phyloP scores from a whole-genome alignment of 2,888 invertebrate species.

The Criorhina ranunculi region DNA sequence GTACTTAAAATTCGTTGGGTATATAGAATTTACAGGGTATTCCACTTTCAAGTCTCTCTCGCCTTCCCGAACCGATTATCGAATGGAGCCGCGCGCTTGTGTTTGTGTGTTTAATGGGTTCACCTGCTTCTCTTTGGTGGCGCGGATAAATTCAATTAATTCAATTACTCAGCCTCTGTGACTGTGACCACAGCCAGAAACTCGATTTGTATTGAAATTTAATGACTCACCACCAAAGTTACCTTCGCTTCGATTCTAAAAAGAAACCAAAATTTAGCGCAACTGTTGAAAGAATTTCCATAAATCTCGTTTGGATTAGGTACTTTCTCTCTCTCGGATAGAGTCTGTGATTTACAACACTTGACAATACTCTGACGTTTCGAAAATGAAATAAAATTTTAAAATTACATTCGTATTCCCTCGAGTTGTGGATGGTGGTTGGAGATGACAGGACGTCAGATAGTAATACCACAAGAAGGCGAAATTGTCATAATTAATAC shows the following conservation, averaged over 20 bases:
- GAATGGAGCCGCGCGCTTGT: conserved; percentile 16
- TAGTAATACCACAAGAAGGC: conserved; percentile 75
- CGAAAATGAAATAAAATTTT: conserved; percentile 67
- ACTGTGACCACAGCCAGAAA: conserved; percentile 37
- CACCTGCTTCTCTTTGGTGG: conserved; percentile 58
- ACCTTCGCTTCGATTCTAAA: too few relatives aligned
- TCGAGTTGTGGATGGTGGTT: conserved; percentile 40
- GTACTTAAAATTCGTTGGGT: conserved; percentile 5
- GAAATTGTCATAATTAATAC: conserved; percentile 76
- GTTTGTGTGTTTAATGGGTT: conserved; percentile 53
- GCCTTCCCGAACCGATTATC: conserved; percentile 40
- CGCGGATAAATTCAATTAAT: conserved; percentile 61
- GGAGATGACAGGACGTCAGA: conserved; percentile 72
- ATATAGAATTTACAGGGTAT: conserved; percentile 34
- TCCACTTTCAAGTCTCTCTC: conserved; percentile 31
- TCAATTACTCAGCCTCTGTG: conserved; percentile 37
- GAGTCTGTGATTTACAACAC: conserved; percentile 60
- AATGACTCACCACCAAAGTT: too few relatives aligned
- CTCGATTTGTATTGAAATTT: too few relatives aligned
- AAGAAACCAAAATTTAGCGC: too few relatives aligned
- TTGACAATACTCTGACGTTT: conserved; percentile 69
- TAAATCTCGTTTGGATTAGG: conserved; percentile 67
- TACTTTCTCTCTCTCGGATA: conserved; percentile 11
- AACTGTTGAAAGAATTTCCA: conserved; percentile 64
- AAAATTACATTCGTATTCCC: conserved; percentile 51